A percentile compares a stretch with the other conserved stretches of the same genome.
Conservation (phyloP, 1,140 invertebrate species). For the Delia radicum region DNA sequence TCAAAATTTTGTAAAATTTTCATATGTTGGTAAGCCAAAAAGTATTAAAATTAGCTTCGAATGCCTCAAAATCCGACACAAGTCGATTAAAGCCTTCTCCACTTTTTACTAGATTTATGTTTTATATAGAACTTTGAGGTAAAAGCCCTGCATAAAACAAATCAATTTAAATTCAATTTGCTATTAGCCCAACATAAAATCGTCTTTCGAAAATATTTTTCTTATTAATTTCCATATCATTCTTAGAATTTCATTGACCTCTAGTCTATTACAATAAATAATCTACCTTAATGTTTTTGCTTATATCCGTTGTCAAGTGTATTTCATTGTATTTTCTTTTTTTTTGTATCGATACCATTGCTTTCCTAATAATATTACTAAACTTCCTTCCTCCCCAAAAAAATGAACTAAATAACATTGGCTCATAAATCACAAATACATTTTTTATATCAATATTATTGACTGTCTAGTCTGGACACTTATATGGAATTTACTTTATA, state of each 20-base stretch:
- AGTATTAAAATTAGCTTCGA: too few relatives aligned
- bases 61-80: too few relatives aligned
- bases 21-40: too few relatives aligned
- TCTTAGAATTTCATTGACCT: background rate
- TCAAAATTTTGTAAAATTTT: too few relatives aligned
- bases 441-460: conserved; percentile 19
- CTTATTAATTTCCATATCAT: background rate
- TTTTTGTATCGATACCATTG: background rate
- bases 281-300: background rate
- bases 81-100: too few relatives aligned
- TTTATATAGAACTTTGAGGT: too few relatives aligned
- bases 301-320: background rate
- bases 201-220: too few relatives aligned
- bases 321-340: background rate
- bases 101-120: too few relatives aligned
- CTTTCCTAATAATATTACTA: background rate
- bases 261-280: background rate
- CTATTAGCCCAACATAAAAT: too few relatives aligned
- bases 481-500: background rate
- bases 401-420: background rate
- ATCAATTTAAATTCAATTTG: too few relatives aligned
- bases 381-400: background rate
- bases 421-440: conserved; percentile 13
- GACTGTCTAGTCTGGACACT: conserved; percentile 14
- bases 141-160: too few relatives aligned